Base-by-base conservation (phyloP, 2,888 invertebrate genomes). In the Drepanosiphum platanoidis region DNA sequence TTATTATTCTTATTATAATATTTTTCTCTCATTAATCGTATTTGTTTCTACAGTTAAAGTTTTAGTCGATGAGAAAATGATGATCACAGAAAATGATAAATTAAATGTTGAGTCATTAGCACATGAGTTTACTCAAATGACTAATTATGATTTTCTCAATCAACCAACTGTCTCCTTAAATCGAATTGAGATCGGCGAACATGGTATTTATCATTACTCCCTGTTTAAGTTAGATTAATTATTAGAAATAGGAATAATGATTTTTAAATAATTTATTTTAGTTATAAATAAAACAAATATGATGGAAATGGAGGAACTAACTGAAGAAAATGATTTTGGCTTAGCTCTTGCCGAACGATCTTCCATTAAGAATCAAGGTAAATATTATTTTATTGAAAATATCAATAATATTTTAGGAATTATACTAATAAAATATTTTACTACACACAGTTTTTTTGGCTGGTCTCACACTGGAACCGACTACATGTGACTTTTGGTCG, bases 111-210 rank as follows among this genome's bases (percentile, higher is more conserved):
- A 77, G 58, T 75, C 75, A 3, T 77, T 84, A 8, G 75, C 75
- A 58, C 68, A n/a, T 39, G 77, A 84, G 32, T 68, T 84, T 84
- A 68, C 75, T 84, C 68, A 84, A 84, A 68, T 84, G 68, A 83
- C 83, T 3, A 83, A 72, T 46, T 74, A 83, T 46, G 68, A 68
- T 9, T 84, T 84, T 58, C 52, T 84, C 61, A 84, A 81, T 39
- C 75, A 84, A 77, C 84, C 84, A 30, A 68, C 84, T 58, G 52
- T 84, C 11, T 27, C 84, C n/a, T 77, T 84, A 77, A 77, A 75
- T 15, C 84, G 75, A 58, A 66, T 84, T 52, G 84, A 84, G 68
- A 36, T 84, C 22, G 68, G 52, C 15, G 68, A 84, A 39, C 84
- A 84, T 70, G 84, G 84, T 84, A 84, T 46, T 74, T 34, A 46